Evolutionary conservation across 1,140 invertebrate species (phyloP), one percentile per base, ranked within the genome.

Genomic region (Leptonema lineaticorne): DNA sequence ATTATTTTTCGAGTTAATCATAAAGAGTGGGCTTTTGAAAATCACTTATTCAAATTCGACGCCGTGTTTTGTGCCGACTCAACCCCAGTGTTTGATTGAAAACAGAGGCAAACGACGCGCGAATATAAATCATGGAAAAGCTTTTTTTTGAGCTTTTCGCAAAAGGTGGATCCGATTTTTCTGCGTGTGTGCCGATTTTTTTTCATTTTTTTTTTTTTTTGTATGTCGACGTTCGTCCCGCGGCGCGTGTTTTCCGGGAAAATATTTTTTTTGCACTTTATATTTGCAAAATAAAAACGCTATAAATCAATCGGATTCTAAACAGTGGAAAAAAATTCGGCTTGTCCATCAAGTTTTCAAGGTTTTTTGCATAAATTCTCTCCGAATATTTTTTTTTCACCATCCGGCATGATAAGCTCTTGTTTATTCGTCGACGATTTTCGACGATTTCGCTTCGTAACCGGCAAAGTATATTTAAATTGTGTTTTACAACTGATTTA

Each of bases 1-100:
- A 33, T 33, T 33, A 6, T 5, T 59, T 59, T 45, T 29, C 18
- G 41, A n/a, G 60, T 63, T 63, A 63, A 63, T 63, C 60, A 48
- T 63, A 63, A 63, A 63, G 60, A 48, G 60, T 46, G 57, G 60
- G 37, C 60, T 63, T 63, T 63, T 45, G 60, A 63, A 63, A 63
- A 63, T 63, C 60, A 63, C 60, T 63, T 63, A 63, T 63, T 63
- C 60, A 63, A 63, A 63, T 63, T 63, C 27, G 18, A 41, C 41
- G 5, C n/a, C 24, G 29, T 26, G 60, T 46, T 46, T 48, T 63
- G 30, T 63, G 41, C 41, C 28, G 58, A 60, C 58, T 60, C 53
- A 26, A 9, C n/a, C 53, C 20, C 53, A 26, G 60, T 29, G 45
- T 63, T 63, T 63, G 60, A 63, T 63, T 63, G 60, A 63, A 63